Evolutionary conservation across 2,888 invertebrate genomes (phyloP).

Genomic region (Synergus umbraculus): DNA sequence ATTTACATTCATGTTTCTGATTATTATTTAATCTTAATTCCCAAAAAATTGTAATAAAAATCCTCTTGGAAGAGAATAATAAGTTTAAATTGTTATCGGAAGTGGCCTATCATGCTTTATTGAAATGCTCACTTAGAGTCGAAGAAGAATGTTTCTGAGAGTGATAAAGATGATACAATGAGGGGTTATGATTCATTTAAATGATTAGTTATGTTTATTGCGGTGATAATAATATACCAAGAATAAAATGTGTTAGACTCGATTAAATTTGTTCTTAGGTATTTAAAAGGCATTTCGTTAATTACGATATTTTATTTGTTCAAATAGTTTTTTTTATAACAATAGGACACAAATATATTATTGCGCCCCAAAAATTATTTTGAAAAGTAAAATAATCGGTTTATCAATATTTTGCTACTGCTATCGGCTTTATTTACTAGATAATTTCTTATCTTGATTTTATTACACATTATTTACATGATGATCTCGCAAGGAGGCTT

Average conservation of each 20-base stretch:
- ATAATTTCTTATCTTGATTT: neutral
- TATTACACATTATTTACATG: neutral
- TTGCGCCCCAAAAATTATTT: neutral
- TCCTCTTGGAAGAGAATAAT: neutral
- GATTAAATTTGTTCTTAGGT: neutral
- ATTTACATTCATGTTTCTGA: neutral
- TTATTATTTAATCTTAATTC: neutral
- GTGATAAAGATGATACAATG: neutral
- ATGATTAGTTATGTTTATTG: neutral
- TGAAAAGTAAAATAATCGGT: neutral
- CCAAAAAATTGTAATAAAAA: neutral
- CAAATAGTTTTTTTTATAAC: neutral
- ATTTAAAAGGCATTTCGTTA: neutral
- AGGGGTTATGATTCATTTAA: neutral
- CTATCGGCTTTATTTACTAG: neutral
- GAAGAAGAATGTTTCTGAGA: neutral
- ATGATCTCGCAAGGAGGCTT: neutral
- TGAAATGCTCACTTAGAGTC: neutral
- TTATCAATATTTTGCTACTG: neutral
- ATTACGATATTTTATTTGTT: too few species aligned
- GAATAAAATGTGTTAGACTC: too few species aligned
- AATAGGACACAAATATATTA: neutral
- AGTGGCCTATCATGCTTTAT: neutral
- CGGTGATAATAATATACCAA: neutral
- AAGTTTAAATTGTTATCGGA: neutral